phyloP scores from a whole-genome alignment of 2,113 vertebrate genomes.

The Rhinoderma darwinii region DNA sequence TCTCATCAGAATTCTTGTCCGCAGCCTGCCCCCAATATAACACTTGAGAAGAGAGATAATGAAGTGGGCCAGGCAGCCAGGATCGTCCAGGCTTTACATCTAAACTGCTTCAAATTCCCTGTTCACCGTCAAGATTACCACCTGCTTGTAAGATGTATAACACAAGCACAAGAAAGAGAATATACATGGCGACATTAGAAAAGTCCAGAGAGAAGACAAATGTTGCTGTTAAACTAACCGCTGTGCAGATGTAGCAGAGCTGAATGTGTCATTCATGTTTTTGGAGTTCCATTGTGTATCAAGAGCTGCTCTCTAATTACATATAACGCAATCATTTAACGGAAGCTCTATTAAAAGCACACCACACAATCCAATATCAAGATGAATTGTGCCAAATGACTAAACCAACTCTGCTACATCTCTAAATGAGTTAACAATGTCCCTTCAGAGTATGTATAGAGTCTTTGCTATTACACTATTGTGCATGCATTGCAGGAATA shows the following conservation, averaged over 20 bases:
- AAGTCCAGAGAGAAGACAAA: background rate
- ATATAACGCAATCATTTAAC: no score
- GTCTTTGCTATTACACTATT: no score
- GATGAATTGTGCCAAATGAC: no score
- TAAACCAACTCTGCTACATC: no score
- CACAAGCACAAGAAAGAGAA: background rate
- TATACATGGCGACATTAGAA: background rate
- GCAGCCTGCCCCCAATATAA: constrained; percentile 24
- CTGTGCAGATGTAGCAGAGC: background rate
- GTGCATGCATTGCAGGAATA: no score
- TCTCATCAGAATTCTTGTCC: constrained; percentile 12
- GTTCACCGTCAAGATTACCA: background rate
- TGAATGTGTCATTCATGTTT: no score
- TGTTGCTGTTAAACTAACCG: background rate
- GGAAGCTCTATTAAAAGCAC: no score
- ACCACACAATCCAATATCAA: no score
- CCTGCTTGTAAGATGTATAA: background rate
- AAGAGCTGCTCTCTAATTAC: no score
- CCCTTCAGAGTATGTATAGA: no score
- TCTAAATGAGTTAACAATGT: no score
- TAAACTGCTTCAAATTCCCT: background rate
- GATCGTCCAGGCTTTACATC: background rate
- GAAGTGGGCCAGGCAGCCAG: background rate
- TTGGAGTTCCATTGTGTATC: no score
- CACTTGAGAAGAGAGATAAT: constrained; percentile 28